Base-by-base conservation (phyloP, 2,888 invertebrate genomes). In the Drosophila kuntzei region DNA sequence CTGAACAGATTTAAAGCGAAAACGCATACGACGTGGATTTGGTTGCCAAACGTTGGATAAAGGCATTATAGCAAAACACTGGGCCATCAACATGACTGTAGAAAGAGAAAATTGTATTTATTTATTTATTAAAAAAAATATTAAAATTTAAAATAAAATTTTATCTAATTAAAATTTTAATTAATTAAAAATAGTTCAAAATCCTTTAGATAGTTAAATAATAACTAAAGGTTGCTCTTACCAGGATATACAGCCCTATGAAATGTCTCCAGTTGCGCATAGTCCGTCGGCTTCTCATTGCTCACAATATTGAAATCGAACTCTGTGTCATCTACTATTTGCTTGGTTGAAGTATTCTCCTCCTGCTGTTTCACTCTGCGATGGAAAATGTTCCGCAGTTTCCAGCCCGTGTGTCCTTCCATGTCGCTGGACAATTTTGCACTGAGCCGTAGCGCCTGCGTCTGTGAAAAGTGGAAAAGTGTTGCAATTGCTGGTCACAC, bases 41-140 rank as follows among this genome's bases (percentile, higher is more conserved):
- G 91, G 58, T 2, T 90, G 90, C 34, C 87, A 90, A 1, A 94
- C 80, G 1, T 94, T 94, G 50, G 89, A 82, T 0, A 94, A 92
- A 0, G 94, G 94, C 90, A 94, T 91, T 36, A 94, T 63, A 2
- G 93, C 93, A 66, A 94, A 94, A 36, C 91, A 93, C 80, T 94
- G 94, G 0, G 93, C 94, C 55, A 94, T 47, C 43, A 92, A 75
- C 47, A 94, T 90, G 18, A 94, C 93, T 92, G 29, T 2, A 16
- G 39, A 59, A 20, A 32, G 6, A 8, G 2, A 12, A 12, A 7
- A 11, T 47, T 8, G 8, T 32, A 3, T 8, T 16, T 27, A 27
- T 1, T 34, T 7, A n/a, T 34, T 34, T n/a, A n/a, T 7, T 34
- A 6, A n/a, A 5, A 4, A 34, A 34, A 0, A 11, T 29, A 20